phyloP scores from a whole-genome alignment of 53 echinoderm and acorn worm genomes.

The Echinometra lucunter region DNA sequence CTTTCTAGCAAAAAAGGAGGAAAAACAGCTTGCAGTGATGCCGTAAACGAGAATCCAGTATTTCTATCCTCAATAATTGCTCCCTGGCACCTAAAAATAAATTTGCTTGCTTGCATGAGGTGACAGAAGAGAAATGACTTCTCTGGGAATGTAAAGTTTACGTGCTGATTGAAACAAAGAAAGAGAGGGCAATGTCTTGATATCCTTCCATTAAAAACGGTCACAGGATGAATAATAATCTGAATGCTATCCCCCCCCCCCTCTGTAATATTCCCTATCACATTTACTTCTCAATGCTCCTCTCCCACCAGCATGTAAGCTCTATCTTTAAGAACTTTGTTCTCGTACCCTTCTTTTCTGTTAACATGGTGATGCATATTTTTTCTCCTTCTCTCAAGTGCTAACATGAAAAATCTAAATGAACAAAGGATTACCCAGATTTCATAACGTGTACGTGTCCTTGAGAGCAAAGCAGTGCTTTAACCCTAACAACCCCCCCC shows the following conservation, averaged over 20 bases:
- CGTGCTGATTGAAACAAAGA: not conserved
- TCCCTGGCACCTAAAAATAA: not conserved
- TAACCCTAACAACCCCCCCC: too few relatives aligned
- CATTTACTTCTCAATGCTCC: too few relatives aligned
- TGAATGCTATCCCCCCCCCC: not conserved
- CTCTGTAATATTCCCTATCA: too few relatives aligned
- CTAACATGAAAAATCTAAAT: too few relatives aligned
- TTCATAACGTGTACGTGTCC: too few relatives aligned
- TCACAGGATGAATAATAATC: not conserved
- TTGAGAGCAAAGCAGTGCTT: too few relatives aligned
- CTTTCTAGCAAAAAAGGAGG: not conserved
- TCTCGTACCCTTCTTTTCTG: not conserved
- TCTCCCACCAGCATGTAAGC: not conserved
- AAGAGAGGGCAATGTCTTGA: not conserved
- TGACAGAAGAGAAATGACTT: slow-evolving; percentile 37
- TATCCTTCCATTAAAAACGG: not conserved
- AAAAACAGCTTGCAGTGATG: not conserved
- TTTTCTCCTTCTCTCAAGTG: too few relatives aligned
- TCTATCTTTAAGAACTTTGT: not conserved
- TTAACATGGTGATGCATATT: not conserved
- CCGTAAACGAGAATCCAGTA: not conserved
- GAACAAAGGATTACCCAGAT: too few relatives aligned
- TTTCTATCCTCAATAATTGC: not conserved
- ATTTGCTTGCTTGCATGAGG: not conserved
- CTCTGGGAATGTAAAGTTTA: not conserved